Conservation (phyloP, 2,113 vertebrate genomes). For the Centrocercus urophasianus region DNA sequence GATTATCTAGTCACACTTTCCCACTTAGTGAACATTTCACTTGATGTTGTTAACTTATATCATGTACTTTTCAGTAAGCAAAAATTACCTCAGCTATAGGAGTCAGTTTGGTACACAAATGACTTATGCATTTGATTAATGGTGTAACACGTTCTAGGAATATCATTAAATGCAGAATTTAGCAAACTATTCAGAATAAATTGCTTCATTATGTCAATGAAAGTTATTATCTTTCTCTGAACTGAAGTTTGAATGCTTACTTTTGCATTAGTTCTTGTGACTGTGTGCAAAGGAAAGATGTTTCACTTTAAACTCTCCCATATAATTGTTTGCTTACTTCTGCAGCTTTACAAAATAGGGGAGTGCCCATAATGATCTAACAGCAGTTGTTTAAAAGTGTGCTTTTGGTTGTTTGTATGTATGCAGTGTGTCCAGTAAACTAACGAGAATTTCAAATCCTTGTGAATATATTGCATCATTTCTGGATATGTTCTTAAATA, state of each 20-base stretch:
- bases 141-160: neutral
- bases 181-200: neutral
- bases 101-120: neutral
- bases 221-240: neutral
- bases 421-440: neutral
- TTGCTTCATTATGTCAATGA: neutral
- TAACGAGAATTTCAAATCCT: neutral
- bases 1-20: neutral
- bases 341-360: neutral
- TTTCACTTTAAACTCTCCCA: neutral
- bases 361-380: neutral
- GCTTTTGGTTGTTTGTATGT: neutral
- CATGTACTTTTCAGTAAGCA: neutral
- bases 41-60: neutral
- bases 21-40: neutral
- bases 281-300: neutral
- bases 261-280: neutral
- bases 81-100: neutral
- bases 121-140: neutral
- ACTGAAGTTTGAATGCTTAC: neutral
- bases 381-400: neutral
- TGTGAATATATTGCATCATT: rapidly evolving
- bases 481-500: neutral
- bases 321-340: neutral
- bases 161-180: neutral